Conservation (phyloP, 2,888 invertebrate genomes). For the Dicranocentrus wangi region DNA sequence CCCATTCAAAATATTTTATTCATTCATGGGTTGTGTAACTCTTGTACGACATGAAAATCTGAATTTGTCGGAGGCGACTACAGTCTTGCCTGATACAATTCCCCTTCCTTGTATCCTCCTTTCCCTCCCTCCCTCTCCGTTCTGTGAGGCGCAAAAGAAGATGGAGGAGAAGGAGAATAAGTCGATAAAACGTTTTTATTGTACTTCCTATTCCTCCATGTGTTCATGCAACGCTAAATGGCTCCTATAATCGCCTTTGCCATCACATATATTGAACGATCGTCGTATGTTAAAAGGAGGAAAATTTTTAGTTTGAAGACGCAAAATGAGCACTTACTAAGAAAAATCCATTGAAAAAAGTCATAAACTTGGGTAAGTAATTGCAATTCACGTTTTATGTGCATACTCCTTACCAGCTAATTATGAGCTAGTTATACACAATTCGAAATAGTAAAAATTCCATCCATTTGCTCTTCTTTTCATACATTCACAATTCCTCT, state of each 20-base stretch:
- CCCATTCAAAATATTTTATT: background rate
- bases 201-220: slow-evolving; percentile 61
- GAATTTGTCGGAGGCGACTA: too few relatives aligned
- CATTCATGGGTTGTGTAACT: slow-evolving; percentile 6
- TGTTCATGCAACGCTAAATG: slow-evolving; percentile 36
- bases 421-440: slow-evolving; percentile 47
- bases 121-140: too few relatives aligned
- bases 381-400: slow-evolving; percentile 53
- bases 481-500: slow-evolving; percentile 34
- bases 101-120: too few relatives aligned
- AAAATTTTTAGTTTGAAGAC: too few relatives aligned
- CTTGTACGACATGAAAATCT: too few relatives aligned
- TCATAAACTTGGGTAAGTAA: slow-evolving; percentile 55
- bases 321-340: background rate
- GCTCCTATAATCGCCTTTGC: slow-evolving; percentile 53
- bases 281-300: too few relatives aligned
- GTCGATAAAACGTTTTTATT: slow-evolving; percentile 58
- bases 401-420: slow-evolving; percentile 20
- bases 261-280: too few relatives aligned
- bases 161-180: slow-evolving; percentile 37
- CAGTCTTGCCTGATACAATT: too few relatives aligned
- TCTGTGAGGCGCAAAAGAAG: background rate
- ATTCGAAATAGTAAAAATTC: slow-evolving; percentile 12
- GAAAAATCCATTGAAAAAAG: slow-evolving; percentile 24
- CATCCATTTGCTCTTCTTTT: slow-evolving; percentile 24